Conservation (phyloP, 1,140 invertebrate species). For the Lasioglossum albipes region DNA sequence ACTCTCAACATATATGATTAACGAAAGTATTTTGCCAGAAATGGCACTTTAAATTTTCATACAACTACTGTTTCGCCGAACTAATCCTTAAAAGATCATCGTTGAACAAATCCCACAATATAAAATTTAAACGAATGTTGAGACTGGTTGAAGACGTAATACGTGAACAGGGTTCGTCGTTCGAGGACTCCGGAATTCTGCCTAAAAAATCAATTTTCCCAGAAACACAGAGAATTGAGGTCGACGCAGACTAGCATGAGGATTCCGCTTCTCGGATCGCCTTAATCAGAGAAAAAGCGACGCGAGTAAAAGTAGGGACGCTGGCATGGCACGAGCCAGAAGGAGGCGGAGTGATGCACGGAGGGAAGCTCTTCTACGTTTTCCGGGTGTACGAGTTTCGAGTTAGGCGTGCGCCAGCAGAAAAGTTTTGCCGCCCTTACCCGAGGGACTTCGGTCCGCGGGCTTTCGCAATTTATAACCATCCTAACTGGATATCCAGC, state of each 20-base stretch:
- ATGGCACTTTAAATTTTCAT: too few relatives aligned
- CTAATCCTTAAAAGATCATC: too few relatives aligned
- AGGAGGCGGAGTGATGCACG: conserved; percentile 70
- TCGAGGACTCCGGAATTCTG: too few relatives aligned
- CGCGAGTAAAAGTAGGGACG: conserved; percentile 38
- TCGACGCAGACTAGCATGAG: conserved; percentile 17
- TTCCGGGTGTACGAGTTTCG: conserved; percentile 75
- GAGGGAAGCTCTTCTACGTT: conserved; percentile 72
- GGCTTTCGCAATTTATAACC: conserved; percentile 76
- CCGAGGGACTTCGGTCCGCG: conserved; percentile 70
- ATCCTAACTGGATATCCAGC: conserved; percentile 71
- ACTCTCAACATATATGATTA: too few relatives aligned
- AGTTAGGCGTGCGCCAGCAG: conserved; percentile 75
- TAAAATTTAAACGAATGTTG: too few relatives aligned
- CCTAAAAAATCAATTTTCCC: not conserved
- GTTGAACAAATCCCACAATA: too few relatives aligned
- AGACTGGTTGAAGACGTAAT: too few relatives aligned
- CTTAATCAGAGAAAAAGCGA: conserved; percentile 69
- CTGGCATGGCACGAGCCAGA: conserved; percentile 25
- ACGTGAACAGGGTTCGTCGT: too few relatives aligned
- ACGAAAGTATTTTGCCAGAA: too few relatives aligned
- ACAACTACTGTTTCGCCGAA: too few relatives aligned
- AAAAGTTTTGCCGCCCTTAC: conserved; percentile 73
- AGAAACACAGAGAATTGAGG: conserved; percentile 13
- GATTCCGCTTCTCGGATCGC: conserved; percentile 64